Conservation (phyloP, 2,797 vertebrate genomes). For the Oryzias dopingdopingensis region DNA sequence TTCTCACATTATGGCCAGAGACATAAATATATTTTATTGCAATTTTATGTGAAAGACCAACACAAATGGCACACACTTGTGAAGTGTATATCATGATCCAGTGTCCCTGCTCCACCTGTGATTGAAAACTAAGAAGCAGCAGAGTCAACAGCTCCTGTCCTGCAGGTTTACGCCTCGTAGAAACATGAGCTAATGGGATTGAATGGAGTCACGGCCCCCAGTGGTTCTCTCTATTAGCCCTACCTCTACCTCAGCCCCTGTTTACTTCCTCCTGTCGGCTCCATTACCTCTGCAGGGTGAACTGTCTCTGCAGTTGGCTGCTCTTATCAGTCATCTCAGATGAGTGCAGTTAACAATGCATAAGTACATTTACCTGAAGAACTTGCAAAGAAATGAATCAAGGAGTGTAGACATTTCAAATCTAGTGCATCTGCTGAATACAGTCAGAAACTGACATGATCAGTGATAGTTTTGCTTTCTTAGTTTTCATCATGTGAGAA, state of each 20-base stretch:
- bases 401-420: not conserved
- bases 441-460: slow-evolving; percentile 65
- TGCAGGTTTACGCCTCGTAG: slow-evolving; percentile 53
- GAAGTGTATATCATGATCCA: not conserved
- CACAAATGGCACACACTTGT: no score
- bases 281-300: slow-evolving; percentile 65
- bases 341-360: slow-evolving; percentile 31
- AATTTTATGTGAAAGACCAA: no score
- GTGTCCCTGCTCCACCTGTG: slow-evolving; percentile 8
- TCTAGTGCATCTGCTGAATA: slow-evolving; percentile 30
- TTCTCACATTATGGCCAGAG: no score
- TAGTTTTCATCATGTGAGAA: slow-evolving; percentile 55
- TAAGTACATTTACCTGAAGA: not conserved
- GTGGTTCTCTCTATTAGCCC: slow-evolving; percentile 40
- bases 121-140: slow-evolving; percentile 43
- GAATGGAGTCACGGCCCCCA: slow-evolving; percentile 49
- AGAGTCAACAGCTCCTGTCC: slow-evolving; percentile 52
- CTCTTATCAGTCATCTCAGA: slow-evolving; percentile 21
- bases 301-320: slow-evolving; percentile 41
- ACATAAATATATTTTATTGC: no score
- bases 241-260: slow-evolving; percentile 26
- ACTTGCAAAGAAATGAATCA: no score
- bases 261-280: slow-evolving; percentile 30
- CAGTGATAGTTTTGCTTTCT: slow-evolving; percentile 38
- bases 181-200: slow-evolving; percentile 57